Evolutionary conservation across 2,888 invertebrate species (phyloP).

Genomic region (Synanthedon vespiformis): DNA sequence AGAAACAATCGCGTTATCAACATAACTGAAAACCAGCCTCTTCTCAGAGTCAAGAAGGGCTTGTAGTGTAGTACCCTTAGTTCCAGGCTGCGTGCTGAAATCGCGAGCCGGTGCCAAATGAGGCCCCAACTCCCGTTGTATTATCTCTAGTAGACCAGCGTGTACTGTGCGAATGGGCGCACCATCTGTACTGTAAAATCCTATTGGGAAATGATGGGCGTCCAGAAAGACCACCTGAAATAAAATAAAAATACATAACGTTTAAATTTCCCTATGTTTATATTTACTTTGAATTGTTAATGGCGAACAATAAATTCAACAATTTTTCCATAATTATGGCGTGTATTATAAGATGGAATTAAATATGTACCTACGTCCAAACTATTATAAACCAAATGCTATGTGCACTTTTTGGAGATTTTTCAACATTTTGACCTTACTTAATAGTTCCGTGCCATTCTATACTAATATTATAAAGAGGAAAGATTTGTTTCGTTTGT

Average conservation of each 20-base stretch:
- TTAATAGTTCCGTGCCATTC: no score
- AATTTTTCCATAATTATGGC: not conserved
- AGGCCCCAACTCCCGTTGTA: constrained; percentile 68
- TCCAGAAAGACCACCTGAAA: constrained; percentile 78
- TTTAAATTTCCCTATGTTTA: no score
- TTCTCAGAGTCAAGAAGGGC: constrained; percentile 54
- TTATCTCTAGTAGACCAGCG: constrained; percentile 61
- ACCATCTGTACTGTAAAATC: constrained; percentile 62
- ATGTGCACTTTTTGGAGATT: no score
- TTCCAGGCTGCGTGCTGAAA: constrained; percentile 43
- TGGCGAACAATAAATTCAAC: no score
- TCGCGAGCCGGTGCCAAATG: constrained; percentile 60
- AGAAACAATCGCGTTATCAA: constrained; percentile 53
- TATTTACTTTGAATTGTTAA: no score
- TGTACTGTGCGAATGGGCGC: constrained; percentile 63
- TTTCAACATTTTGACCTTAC: no score
- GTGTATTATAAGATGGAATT: not conserved
- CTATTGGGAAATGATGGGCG: constrained; percentile 84
- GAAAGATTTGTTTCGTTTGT: no score
- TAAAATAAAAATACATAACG: not conserved
- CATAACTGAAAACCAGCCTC: constrained; percentile 68
- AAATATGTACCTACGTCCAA: not conserved
- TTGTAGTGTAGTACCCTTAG: constrained; percentile 56
- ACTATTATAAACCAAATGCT: no score
- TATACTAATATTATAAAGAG: no score